phyloP scores from a whole-genome alignment of 2,113 vertebrate species.

The Nansenia antarctica region DNA sequence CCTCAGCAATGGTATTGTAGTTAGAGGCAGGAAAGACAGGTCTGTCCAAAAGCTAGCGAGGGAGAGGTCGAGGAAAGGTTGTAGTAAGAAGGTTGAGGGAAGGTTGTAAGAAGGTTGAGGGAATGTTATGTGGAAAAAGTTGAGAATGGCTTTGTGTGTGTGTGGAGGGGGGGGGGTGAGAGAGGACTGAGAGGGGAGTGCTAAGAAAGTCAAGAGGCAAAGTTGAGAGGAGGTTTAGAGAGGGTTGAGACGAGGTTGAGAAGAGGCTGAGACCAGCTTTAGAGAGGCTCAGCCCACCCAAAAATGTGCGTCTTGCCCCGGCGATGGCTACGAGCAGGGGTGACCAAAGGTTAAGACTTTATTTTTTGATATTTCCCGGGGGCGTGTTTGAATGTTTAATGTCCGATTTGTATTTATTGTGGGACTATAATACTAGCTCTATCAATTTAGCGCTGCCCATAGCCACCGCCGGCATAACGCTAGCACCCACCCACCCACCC shows the following conservation, averaged over 20 bases:
- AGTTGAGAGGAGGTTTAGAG: background rate
- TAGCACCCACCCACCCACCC: no score
- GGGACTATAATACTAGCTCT: no score
- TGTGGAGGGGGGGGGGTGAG: conserved; percentile 22
- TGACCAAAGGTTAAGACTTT: no score
- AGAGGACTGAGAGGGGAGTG: background rate
- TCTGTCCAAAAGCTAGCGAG: background rate
- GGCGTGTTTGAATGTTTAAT: no score
- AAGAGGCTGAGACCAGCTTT: background rate
- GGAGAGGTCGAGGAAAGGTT: background rate
- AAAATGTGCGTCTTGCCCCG: no score
- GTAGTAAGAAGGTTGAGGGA: background rate
- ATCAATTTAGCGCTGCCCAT: no score
- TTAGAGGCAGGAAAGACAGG: conserved; percentile 15
- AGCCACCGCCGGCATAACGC: no score
- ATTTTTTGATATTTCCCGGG: no score
- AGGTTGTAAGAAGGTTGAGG: background rate
- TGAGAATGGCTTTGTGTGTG: conserved; percentile 17
- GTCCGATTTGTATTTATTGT: no score
- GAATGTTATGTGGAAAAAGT: conserved; percentile 18
- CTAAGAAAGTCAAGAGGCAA: background rate
- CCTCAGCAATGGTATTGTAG: conserved; percentile 52
- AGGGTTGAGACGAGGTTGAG: background rate
- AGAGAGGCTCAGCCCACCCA: no score
- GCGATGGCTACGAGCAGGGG: no score